Base-by-base conservation (phyloP, 2,888 invertebrate genomes). In the Oasisia sp. region DNA sequence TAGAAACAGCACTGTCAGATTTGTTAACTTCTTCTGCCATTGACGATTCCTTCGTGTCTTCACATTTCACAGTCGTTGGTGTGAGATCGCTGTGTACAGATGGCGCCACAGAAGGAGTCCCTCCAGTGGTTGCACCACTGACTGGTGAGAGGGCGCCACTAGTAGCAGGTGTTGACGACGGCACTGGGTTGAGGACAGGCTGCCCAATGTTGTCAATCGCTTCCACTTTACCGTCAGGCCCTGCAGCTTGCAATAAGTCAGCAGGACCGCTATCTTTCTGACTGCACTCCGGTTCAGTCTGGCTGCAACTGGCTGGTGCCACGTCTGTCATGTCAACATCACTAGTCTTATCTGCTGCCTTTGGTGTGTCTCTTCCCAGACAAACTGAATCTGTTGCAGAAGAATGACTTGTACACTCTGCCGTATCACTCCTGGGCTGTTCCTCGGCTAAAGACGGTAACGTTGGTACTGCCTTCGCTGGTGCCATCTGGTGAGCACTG, bases 1-100 rank as follows among this genome's bases (percentile, higher is more conserved):
- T 74, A 27, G 74, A 90, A 14, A 14, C 90, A 32, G 19, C 3
- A 90, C 7, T 19, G 38, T 90, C 90, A 19, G 50, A 32, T 32
- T 91, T 92, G 56, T 91, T 89, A n/a, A 27, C 56, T 50, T n/a
- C 27, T 0, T 45, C 32, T 14, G 14, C 91, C 19, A 58, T 91
- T 27, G 32, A 32, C 32, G 90, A 38, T 14, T 32, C 38, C 90
- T 90, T 90, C 19, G 5, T 38, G 14, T 90, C 44, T 90, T 90
- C 44, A 90, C 90, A 32, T 14, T 14, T 44, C 7, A 91, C 91
- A 91, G 91, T 56, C 89, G n/a, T 50, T 50, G 56, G 32, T 32
- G 32, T 9, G 32, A n/a, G 11, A 32, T 56, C 38, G 44, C 74
- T 89, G 32, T 91, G 89, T 92, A 14, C 74, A 50, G 50, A 32